Conservation (phyloP, 2,797 vertebrate genomes). For the Avahi laniger region DNA sequence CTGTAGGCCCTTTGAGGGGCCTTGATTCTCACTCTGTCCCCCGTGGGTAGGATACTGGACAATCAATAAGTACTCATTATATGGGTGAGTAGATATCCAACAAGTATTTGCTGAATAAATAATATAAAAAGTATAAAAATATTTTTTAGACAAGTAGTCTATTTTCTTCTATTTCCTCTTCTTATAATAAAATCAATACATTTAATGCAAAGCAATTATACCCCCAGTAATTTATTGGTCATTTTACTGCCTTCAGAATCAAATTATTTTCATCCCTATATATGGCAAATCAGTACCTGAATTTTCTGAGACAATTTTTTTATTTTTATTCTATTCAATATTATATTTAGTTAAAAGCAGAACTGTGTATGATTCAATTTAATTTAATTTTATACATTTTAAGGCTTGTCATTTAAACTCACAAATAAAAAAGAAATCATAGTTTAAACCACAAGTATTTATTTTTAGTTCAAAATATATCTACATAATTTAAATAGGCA, state of each 20-base stretch:
- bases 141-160: not conserved
- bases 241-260: not conserved
- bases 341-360: not conserved
- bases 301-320: not conserved
- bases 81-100: not conserved
- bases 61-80: not conserved
- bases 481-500: not conserved
- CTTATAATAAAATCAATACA: slow-evolving; percentile 10
- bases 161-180: not conserved
- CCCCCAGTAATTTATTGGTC: not conserved
- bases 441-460: not conserved
- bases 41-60: not conserved
- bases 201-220: not conserved
- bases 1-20: not conserved
- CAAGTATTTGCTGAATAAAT: not conserved
- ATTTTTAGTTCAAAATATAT: slow-evolving; percentile 42
- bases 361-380: not conserved
- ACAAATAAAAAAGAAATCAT: not conserved
- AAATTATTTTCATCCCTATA: not conserved
- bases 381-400: not conserved
- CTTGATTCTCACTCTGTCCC: not conserved
- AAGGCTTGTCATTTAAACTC: not conserved
- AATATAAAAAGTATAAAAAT: not conserved
- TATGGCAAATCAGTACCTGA: not conserved
- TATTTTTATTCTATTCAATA: not conserved